Base-by-base conservation (phyloP, 2,888 invertebrate genomes). In the Polyploca ridens region DNA sequence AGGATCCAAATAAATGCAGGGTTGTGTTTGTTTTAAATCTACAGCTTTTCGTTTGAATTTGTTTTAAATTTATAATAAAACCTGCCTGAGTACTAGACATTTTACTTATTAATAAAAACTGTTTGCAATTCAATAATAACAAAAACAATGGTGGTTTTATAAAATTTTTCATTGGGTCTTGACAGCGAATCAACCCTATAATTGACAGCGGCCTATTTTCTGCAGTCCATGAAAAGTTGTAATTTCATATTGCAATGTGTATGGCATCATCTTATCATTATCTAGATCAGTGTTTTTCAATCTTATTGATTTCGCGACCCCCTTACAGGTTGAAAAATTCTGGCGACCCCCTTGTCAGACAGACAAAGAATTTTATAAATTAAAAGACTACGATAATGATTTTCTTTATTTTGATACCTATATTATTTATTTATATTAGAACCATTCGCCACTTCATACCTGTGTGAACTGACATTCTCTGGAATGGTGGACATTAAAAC, bases 1-100 rank as follows among this genome's bases (percentile, higher is more conserved):
- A 19, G 54, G 54, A 54, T 65, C 64, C 49, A 72, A 69, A 74
- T 71, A 69, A 72, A 74, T 75, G 69, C 71, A 80, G 81, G 78
- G 73, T 65, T 77, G 75, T 65, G 63, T 67, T 70, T 76, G 67
- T 66, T 63, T 66, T 63, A 49, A 62, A 66, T 64, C 61, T 54
- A 27, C 16, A 62, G 38, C 58, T 41, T 41, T 41, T 41, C n/a
- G 0, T 38, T 41, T 41, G n/a, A 46, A 38, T 60, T 41, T 60
- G 19, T 38, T 60, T 16, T 7, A 16, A 2, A 16, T n/a, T 16
- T 16, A 2, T 49, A 49, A 1, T 49, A 46, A 46, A 46, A 46
- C 44, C 8, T 6, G 35, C 7, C 27, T 35, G 7, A 7, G 35
- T 41, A 41, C 41, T 10, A 11, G 8, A 10, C 10, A 7, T 41